Evolutionary conservation across 2,888 invertebrate genomes (phyloP), one percentile per base, ranked within the genome.

Genomic region (Spodoptera littoralis): DNA sequence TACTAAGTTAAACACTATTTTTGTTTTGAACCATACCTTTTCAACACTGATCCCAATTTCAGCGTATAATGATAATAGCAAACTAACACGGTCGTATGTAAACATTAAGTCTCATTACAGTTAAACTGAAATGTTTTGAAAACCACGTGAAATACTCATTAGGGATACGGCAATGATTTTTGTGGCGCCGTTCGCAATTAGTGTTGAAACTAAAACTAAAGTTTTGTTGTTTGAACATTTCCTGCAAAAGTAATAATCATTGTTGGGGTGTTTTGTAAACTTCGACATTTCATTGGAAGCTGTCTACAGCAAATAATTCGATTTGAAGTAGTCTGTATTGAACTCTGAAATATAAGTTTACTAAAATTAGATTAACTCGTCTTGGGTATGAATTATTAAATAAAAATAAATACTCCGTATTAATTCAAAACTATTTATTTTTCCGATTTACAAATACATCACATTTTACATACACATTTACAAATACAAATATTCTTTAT

Each of bases 71-170:
- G 65, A 63, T 58, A 45, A 62, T 47, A 53, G 55, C 65, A 54
- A 75, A 71, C 57, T 77, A 83, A 80, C 61, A 68, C 72, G 81
- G 81, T 61, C 81, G 61, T 76, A 73, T 78, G 13, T 27, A 49
- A 60, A 56, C 45, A 73, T 56, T 55, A 62, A 53, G 12, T 3
- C 42, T 48, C 45, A 69, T 60, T 72, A 64, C 59, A 69, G 65
- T 69, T 72, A 70, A 69, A 73, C 60, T 71, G 46, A 42, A 58
- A 73, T 76, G 65, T 73, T 62, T 59, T 60, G 43, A 13, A 64
- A 65, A 65, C 70, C 79, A 80, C 80, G 79, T 67, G 62, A 80
- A 75, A 74, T 65, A 50, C 65, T 75, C 81, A 80, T 80, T 80
- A 76, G 47, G 70, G 52, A 65, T 70, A 72, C 45, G 18, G 67